Evolutionary conservation across 2,888 invertebrate genomes (phyloP), one percentile per base, ranked within the genome.

Genomic region (Parelbella ahira): DNA sequence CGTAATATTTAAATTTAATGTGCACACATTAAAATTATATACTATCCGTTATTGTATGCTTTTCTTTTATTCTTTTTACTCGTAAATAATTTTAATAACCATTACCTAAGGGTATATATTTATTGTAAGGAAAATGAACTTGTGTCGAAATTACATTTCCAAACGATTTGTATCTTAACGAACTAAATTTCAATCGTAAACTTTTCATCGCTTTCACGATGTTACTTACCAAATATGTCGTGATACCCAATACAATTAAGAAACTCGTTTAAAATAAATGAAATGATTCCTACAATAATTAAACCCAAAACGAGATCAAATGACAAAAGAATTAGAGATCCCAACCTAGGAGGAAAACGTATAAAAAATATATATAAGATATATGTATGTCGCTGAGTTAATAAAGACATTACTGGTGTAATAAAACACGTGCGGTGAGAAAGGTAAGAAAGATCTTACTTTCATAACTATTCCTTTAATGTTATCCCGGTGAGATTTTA

Each of bases 361-460:
- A n/a, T n/a, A n/a, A 58, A 54, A 55, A 47, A 53, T 49, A 46
- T n/a, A 53, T 60, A 61, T 63, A 60, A 59, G 59, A 58, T 60
- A 62, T 60, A 74, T 68, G 67, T 69, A 72, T 70, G 65, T 60
- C 57, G 57, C 56, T 58, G 64, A 70, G 65, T 77, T 76, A 76
- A 77, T 77, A 74, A 75, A 73, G 74, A 66, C 69, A 63, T 60
- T 60, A 51, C 60, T 54, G 47, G 53, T 51, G 63, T 62, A 75
- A 78, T 77, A 75, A 77, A 78, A 69, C 64, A 68, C 62, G 54
- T 51, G 65, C 50, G 58, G 64, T 66, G 62, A 58, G 59, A 58
- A 56, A 58, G 51, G 64, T 34, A 34, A 34, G 28, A 42, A 68
- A n/a, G n/a, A n/a, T n/a, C 58, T 74, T 73, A 77, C 68, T 66